Conservation (phyloP, 1,140 invertebrate species). For the Charaxes varanes region DNA sequence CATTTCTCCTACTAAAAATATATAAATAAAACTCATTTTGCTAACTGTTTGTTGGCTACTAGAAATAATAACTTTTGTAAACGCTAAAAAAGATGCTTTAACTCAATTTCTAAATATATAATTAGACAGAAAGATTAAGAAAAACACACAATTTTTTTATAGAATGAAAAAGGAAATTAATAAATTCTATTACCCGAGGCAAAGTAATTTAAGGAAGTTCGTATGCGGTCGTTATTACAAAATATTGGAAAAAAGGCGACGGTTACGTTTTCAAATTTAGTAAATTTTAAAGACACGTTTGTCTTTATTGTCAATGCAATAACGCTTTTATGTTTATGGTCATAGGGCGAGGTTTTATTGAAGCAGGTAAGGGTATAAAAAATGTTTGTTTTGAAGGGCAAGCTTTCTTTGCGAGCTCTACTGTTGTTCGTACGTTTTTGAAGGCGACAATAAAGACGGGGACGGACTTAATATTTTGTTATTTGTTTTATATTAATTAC, state of each 20-base stretch:
- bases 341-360: slow-evolving; percentile 16
- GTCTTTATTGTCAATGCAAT: slow-evolving; percentile 14
- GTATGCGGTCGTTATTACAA: neutral
- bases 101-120: no score
- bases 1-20: slow-evolving; percentile 1
- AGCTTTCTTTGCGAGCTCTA: slow-evolving; percentile 56
- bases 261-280: slow-evolving; percentile 13
- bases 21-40: no score
- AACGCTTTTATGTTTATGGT: slow-evolving; percentile 12
- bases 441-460: slow-evolving; percentile 45
- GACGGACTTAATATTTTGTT: slow-evolving; percentile 36
- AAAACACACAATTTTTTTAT: no score
- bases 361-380: slow-evolving; percentile 27
- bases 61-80: no score
- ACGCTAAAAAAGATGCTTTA: no score
- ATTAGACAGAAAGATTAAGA: no score
- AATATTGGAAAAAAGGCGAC: slow-evolving; percentile 18
- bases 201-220: no score
- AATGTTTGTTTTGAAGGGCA: slow-evolving; percentile 53
- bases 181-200: no score
- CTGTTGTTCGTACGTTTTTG: slow-evolving; percentile 48
- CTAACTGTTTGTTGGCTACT: no score
- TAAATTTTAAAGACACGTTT: slow-evolving; percentile 6
- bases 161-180: no score
- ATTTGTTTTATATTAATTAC: no score